Base-by-base conservation (phyloP, 1,140 invertebrate species). In the Trissolcus basalis region DNA sequence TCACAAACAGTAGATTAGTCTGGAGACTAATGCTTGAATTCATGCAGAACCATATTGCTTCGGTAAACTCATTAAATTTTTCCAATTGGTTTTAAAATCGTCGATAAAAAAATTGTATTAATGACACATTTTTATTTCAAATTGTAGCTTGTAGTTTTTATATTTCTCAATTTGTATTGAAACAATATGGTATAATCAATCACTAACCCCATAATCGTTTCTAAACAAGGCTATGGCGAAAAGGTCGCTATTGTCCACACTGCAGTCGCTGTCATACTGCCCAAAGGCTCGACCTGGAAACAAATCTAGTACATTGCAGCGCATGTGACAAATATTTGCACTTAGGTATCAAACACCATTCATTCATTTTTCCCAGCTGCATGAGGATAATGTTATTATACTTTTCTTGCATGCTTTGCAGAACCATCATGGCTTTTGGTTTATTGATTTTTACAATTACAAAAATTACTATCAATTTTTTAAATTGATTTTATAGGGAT, bases 301-400 rank as follows among this genome's bases (percentile, higher is more conserved):
- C 82, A 76, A 85, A 84, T 82, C 86, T 90, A 81, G 83, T 89
- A 65, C 88, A 89, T 86, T 90, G 89, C 82, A 85, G 87, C 83
- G 85, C 84, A 84, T 90, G 89, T 84, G 89, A 89, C 83, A 90
- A 89, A 84, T 89, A 89, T 86, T 87, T 90, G 81, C 89, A 90
- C 82, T 86, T 87, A 89, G 89, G 89, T 90, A 89, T 79, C 84
- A 75, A 72, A 85, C 79, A 75, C 85, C 79, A 69, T 81, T 82
- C 79, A 82, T 80, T 82, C 77, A 45, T 71, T 70, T 67, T 65
- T 61, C 59, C 58, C 55, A 59, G 39, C 43, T 48, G 56, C 65
- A 60, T 56, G 54, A 58, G 27, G 32, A 27, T 15, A 27, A 3
- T 27, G 19, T 27, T 27, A 3, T 27, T 27, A 27, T 27, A n/a